phyloP scores from a whole-genome alignment of 2,797 vertebrate species.

The Pseudomugil gertrudae region DNA sequence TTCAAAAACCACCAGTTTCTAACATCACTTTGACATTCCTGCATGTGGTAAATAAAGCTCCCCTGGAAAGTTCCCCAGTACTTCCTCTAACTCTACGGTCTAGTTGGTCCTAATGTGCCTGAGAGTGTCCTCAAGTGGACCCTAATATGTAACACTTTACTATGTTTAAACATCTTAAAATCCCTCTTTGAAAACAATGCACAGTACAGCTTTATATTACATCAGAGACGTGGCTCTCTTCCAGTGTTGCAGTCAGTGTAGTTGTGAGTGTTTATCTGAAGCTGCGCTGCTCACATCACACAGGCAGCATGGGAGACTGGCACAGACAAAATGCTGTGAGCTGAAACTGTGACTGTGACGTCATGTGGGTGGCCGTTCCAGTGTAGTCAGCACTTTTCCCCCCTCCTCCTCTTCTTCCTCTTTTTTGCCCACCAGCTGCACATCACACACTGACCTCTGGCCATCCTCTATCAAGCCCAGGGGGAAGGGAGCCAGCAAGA shows the following conservation, averaged over 20 bases:
- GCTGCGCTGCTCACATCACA: slow-evolving; percentile 50
- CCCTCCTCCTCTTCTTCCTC: slow-evolving; percentile 21
- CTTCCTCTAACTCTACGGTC: background rate
- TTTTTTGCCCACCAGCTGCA: slow-evolving; percentile 63
- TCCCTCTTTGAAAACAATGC: slow-evolving; percentile 15
- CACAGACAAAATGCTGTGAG: slow-evolving; percentile 52
- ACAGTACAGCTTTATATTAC: slow-evolving; percentile 34
- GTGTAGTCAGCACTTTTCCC: slow-evolving; percentile 70
- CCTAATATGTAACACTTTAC: background rate
- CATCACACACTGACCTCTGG: slow-evolving; percentile 72
- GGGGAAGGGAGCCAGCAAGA: slow-evolving; percentile 20
- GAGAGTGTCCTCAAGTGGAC: background rate
- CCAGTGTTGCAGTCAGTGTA: slow-evolving; percentile 25
- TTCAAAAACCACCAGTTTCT: background rate
- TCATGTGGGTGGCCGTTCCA: slow-evolving; percentile 66
- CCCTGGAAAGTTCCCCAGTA: background rate
- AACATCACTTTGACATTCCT: background rate
- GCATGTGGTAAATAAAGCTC: background rate
- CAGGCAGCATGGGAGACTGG: slow-evolving; percentile 62
- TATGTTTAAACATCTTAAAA: slow-evolving; percentile 19
- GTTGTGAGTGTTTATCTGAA: slow-evolving; percentile 54
- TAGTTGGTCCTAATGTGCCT: background rate
- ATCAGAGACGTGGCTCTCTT: slow-evolving; percentile 30
- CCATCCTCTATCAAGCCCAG: slow-evolving; percentile 46
- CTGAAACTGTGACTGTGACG: slow-evolving; percentile 69